phyloP scores from a whole-genome alignment of 1,140 invertebrate species.

The Thaumetopoea pityocampa region DNA sequence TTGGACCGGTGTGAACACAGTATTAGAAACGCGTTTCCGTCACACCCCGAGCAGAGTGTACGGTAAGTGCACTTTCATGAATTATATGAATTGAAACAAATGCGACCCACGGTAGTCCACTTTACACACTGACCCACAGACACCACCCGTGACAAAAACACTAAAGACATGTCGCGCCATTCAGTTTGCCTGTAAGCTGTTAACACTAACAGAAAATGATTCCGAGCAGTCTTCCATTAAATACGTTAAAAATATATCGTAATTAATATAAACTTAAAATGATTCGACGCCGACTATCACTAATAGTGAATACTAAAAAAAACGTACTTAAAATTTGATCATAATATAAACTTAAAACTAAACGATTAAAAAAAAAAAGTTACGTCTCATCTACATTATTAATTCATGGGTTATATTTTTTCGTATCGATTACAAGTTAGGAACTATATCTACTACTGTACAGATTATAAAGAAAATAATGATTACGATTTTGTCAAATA shows the following conservation, averaged over 20 bases:
- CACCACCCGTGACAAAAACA: no score
- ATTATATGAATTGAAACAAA: no score
- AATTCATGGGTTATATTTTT: slow-evolving; percentile 65
- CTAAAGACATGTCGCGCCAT: slow-evolving; percentile 2
- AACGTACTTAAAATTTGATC: slow-evolving; percentile 48
- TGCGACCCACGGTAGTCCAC: no score
- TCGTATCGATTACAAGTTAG: slow-evolving; percentile 71
- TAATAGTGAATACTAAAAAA: slow-evolving; percentile 51
- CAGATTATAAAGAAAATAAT: slow-evolving; percentile 60
- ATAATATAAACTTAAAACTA: slow-evolving; percentile 54
- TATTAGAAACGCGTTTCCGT: no score
- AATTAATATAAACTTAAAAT: slow-evolving; percentile 36
- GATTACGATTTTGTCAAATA: slow-evolving; percentile 32
- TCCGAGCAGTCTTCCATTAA: slow-evolving; percentile 68
- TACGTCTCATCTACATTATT: slow-evolving; percentile 55
- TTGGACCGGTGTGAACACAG: no score
- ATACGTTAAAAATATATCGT: slow-evolving; percentile 47
- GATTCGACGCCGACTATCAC: slow-evolving; percentile 40
- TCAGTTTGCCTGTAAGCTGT: not conserved
- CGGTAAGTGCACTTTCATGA: no score
- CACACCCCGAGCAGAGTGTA: no score
- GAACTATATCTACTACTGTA: slow-evolving; percentile 71
- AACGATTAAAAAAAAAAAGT: slow-evolving; percentile 46
- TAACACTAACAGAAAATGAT: slow-evolving; percentile 41
- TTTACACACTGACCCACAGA: no score